Conservation (phyloP, 2,888 invertebrate species). For the Sipha maydis region DNA sequence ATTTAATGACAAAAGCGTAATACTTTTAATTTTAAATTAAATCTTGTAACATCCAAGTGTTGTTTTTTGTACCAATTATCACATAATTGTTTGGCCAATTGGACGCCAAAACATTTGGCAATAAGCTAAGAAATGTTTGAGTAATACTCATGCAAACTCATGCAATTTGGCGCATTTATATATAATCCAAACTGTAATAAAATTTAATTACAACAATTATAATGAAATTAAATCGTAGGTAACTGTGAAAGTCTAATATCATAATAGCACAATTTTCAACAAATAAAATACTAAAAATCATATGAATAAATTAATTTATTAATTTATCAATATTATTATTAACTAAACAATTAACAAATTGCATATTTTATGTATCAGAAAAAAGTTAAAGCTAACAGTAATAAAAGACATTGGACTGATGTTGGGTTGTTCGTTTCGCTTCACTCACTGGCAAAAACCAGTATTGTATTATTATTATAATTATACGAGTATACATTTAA, state of each 20-base stretch:
- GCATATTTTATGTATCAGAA: not conserved
- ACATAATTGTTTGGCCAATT: conserved; percentile 14
- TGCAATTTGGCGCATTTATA: not conserved
- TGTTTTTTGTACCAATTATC: conserved; percentile 27
- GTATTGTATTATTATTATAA: too few species aligned
- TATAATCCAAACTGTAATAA: not conserved
- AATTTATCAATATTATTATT: too few species aligned
- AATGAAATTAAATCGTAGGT: not conserved
- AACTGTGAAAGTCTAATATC: not conserved
- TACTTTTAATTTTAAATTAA: not conserved
- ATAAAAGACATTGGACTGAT: not conserved
- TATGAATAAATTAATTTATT: not conserved
- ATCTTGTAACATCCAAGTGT: conserved; percentile 6
- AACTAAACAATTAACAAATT: too few species aligned
- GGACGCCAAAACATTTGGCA: not conserved
- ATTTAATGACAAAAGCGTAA: not conserved
- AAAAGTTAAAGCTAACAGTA: not conserved
- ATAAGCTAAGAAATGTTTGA: conserved; percentile 28
- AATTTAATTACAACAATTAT: conserved; percentile 10
- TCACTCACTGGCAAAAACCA: not conserved
- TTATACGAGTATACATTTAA: not conserved
- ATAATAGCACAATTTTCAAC: not conserved
- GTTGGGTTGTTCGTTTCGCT: not conserved
- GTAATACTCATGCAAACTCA: not conserved
- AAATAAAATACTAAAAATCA: not conserved